A percentile compares a stretch with the other conserved stretches of the same genome.
phyloP scores from a whole-genome alignment of 2,113 vertebrate species.

The Chaetodon auriga region DNA sequence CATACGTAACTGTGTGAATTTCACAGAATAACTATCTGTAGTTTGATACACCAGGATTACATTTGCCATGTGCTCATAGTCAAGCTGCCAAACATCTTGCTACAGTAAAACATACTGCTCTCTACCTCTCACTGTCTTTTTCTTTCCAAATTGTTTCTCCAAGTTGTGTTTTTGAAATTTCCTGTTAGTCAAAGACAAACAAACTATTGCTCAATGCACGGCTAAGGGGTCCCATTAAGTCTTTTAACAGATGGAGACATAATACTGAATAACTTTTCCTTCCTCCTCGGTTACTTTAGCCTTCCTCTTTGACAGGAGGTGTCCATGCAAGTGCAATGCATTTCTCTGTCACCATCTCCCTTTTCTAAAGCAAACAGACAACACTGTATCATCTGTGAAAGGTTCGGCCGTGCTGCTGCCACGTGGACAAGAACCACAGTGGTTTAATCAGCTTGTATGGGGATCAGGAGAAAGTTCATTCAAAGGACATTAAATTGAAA shows the following conservation, averaged over 20 bases:
- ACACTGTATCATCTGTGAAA: slow-evolving; percentile 20
- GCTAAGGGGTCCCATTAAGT: slow-evolving; percentile 17
- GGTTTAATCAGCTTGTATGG: background rate
- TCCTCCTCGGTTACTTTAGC: slow-evolving; percentile 14
- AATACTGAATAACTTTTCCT: slow-evolving; percentile 38
- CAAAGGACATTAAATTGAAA: background rate
- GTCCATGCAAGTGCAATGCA: slow-evolving; percentile 19
- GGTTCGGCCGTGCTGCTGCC: background rate
- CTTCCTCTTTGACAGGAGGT: slow-evolving; percentile 15
- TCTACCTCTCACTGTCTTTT: background rate
- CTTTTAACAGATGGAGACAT: slow-evolving; percentile 53
- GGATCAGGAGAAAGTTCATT: background rate
- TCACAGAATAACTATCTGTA: background rate
- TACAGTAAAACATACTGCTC: background rate
- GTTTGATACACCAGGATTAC: slow-evolving; percentile 9
- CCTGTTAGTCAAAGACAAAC: slow-evolving; percentile 59
- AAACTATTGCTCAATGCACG: slow-evolving; percentile 39
- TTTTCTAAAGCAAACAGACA: background rate
- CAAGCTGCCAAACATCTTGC: slow-evolving; percentile 17
- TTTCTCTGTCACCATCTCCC: slow-evolving; percentile 38
- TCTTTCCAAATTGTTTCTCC: slow-evolving; percentile 9
- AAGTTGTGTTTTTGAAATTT: slow-evolving; percentile 44
- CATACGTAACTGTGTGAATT: background rate
- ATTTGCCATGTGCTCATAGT: slow-evolving; percentile 28
- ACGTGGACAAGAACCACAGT: background rate